Base-by-base conservation (phyloP, 2,888 invertebrate genomes). In the Choristoneura rosaceana region DNA sequence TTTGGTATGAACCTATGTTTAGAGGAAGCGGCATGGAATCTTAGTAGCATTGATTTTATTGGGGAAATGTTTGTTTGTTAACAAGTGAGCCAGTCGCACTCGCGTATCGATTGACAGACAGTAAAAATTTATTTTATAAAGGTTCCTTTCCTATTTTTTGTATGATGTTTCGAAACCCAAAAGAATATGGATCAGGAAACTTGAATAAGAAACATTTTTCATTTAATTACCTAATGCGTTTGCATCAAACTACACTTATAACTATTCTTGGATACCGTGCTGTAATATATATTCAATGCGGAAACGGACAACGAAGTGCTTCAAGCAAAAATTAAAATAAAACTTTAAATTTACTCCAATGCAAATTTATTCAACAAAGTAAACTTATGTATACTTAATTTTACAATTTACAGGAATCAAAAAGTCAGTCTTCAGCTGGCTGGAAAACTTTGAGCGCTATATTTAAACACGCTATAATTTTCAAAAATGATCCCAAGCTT, bases 361-460 rank as follows among this genome's bases (percentile, higher is more conserved):
- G 55, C 55, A 55, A 25, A 55, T 55, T 17, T 17, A 55, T 7
- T 52, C 25, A 25, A 55, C 25, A 0, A 52, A 55, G 12, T 1
- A 10, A 55, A 15, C n/a, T 50, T 25, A 25, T 25, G 25, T 25
- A 25, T 25, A 2, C 25, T 25, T 25, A 25, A 25, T 25, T 25
- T 25, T n/a, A 25, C 4, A 0, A 33, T 25, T 74, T 67, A 43
- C 79, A 93, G 93, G 89, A 92, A 68, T 87, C 89, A 0, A 85
- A 84, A 79, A 84, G 83, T 52, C 89, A 92, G 76, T 85, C 89
- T 5, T 80, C 88, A 75, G 86, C 85, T 1, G 92, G 91, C 5
- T 94, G 93, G 93, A 91, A 89, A 80, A 88, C 92, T 0, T 77
- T 94, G 7, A 88, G 86, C 64, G 82, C 92, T 0, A 86, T 94